Evolutionary conservation across 1,140 invertebrate species (phyloP).

Genomic region (Drosophila burlai): DNA sequence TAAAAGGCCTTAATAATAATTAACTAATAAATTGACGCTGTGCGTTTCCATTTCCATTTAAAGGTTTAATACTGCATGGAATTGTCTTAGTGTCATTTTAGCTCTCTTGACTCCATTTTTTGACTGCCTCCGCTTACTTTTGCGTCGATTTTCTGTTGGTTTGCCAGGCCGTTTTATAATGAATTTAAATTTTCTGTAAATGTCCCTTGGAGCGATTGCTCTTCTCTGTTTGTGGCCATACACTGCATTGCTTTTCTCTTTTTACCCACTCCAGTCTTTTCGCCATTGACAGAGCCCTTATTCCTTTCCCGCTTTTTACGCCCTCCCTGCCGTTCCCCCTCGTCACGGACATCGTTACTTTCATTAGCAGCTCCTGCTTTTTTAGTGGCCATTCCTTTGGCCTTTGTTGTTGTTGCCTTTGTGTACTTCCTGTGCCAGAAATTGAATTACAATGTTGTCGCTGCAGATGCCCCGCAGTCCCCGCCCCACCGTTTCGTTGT

Average conservation of each 20-base stretch:
- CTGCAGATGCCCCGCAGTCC: conserved; percentile 43
- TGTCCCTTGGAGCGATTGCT: conserved; percentile 40
- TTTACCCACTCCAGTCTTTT: background rate
- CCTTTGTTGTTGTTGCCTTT: conserved; percentile 38
- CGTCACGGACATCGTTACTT: conserved; percentile 49
- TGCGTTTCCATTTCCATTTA: background rate
- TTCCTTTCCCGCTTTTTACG: conserved; percentile 3
- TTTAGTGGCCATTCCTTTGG: conserved; percentile 28
- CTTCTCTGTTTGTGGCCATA: conserved; percentile 7
- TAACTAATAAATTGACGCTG: background rate
- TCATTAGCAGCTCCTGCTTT: conserved; percentile 63
- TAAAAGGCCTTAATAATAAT: background rate
- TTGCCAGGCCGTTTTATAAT: conserved; percentile 31
- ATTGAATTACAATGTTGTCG: conserved; percentile 78
- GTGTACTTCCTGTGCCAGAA: conserved; percentile 67
- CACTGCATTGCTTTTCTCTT: conserved; percentile 1
- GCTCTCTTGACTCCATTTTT: background rate
- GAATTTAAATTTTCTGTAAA: conserved; percentile 57
- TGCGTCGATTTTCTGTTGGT: background rate
- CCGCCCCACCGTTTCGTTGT: conserved; percentile 3
- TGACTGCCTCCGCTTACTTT: background rate
- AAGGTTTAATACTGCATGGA: conserved; percentile 3
- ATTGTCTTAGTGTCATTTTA: background rate
- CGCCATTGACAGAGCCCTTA: background rate
- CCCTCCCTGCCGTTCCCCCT: background rate